Conservation (phyloP, 2,888 invertebrate genomes). For the Phoenoteleia sp. region DNA sequence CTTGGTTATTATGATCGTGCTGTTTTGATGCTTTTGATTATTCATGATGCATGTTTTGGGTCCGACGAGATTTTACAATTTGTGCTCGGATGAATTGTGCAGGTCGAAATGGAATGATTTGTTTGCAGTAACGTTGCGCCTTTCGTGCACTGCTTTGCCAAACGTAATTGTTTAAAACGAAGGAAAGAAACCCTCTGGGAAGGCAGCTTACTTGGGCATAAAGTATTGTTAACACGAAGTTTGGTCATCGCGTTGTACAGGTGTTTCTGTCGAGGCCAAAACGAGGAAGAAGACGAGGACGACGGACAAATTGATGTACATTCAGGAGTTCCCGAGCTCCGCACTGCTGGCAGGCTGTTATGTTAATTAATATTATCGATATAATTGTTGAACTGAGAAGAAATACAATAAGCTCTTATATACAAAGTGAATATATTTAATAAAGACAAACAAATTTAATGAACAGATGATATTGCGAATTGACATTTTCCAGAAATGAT, state of each 20-base stretch:
- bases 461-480: conserved; percentile 78
- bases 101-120: no score
- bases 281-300: no score
- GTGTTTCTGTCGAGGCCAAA: conserved; percentile 74
- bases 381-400: conserved; percentile 85
- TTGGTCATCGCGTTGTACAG: conserved; percentile 50
- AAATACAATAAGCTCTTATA: conserved; percentile 84
- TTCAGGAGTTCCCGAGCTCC: conserved; percentile 70
- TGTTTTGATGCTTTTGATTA: no score
- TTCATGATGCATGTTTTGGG: no score
- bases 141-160: conserved; percentile 60
- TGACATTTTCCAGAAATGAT: conserved; percentile 76
- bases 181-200: conserved; percentile 36
- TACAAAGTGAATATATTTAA: conserved; percentile 78
- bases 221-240: conserved; percentile 71
- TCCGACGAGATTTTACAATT: no score
- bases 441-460: conserved; percentile 66
- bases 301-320: no score
- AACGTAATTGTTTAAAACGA: conserved; percentile 42
- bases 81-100: no score
- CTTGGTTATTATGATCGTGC: no score
- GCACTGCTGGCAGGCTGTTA: conserved; percentile 86
- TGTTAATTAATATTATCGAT: conserved; percentile 85
- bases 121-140: conserved; percentile 58
- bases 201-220: conserved; percentile 70